Evolutionary conservation across 2,797 vertebrate genomes (phyloP), one percentile per base, ranked within the genome.

Genomic region (Notolabrus celidotus): DNA sequence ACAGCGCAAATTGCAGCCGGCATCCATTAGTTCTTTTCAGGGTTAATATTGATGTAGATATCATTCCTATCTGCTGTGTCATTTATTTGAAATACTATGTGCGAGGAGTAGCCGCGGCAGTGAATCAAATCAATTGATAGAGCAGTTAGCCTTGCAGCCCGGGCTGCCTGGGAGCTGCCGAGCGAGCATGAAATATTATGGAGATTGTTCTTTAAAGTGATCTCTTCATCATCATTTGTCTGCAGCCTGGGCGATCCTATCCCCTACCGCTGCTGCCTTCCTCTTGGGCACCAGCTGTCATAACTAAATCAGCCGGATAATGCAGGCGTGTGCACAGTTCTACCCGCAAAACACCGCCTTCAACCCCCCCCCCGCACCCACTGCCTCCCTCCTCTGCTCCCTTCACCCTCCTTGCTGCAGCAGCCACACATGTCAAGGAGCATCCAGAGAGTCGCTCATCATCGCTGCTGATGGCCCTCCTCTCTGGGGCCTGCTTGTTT

Each of bases 61-160:
- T 99, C 97, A 98, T 98, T 98, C 97, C 96, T 95, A 97, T 96
- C 96, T 95, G 94, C 87, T 93, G 93, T 95, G 95, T 96, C 96
- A 97, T 97, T 98, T 97, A 95, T 97, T 96, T 99, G 97, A 98
- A 97, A 97, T 97, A 98, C 97, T 97, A 95, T 95, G 97, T 96
- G 96, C 91, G 93, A 94, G 94, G 94, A 96, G 95, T 95, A 96
- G 96, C 95, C 94, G 92, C 92, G 80, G 95, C 94, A 95, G 96
- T 99, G 97, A 98, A 99, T 99, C 97, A 99, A 96, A 97, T 97
- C 96, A 97, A 98, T 98, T 99, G 97, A 99, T 98, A 96, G 96
- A 97, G 96, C 96, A 96, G 96, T 98, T 98, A 98, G 96, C 94
- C 93, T 92, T 68, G 90, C 93, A 94, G 95, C 92, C 90, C 68